Evolutionary conservation across 2,797 vertebrate species (phyloP), one percentile per base, ranked within the genome.

Genomic region (Hephaestus fuliginosus): DNA sequence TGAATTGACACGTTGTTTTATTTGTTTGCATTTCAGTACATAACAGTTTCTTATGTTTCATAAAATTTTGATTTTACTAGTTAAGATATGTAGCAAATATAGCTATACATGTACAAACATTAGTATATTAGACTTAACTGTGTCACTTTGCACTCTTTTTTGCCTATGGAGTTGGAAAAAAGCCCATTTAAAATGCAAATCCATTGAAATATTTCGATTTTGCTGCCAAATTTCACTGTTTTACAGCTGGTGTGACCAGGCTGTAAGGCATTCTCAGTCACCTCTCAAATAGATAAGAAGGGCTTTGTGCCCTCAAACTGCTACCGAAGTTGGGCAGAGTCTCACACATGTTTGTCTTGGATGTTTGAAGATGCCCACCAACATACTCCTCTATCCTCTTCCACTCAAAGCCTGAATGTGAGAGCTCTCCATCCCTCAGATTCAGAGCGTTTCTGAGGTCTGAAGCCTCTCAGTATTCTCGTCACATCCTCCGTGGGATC

Each of bases 391-490:
- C 28, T 10, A 11, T 28, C 60, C 25, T 41, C 48, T 28, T 25
- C 28, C 44, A 17, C 30, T 41, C 52, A 5, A 30, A 22, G 39
- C 25, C 28, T 58, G 12, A 49, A 14, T 14, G 11, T 7, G 18
- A 52, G 51, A 58, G n/a, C 2, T 41, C 28, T 44, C n/a, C 56
- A 22, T 49, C 75, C 17, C 5, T 58, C 22, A 22, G 6, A 17
- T 53, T 22, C 30, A 17, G 65, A 58, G 20, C 28, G n/a, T 33
- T 4, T 44, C 52, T 36, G 1, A 41, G 5, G 39, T 58, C 56
- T 36, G 39, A 62, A 18, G 36, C 46, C 33, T 71, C 18, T 81
- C 39, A 10, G 49, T 60, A 77, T 88, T 73, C 67, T 6, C 48
- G 5, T 10, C 53, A 51, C 70, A 15, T 7, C 62, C 22, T 74